Evolutionary conservation across 2,797 vertebrate genomes (phyloP), one percentile per base, ranked within the genome.

Genomic region (Sphaeramia orbicularis): DNA sequence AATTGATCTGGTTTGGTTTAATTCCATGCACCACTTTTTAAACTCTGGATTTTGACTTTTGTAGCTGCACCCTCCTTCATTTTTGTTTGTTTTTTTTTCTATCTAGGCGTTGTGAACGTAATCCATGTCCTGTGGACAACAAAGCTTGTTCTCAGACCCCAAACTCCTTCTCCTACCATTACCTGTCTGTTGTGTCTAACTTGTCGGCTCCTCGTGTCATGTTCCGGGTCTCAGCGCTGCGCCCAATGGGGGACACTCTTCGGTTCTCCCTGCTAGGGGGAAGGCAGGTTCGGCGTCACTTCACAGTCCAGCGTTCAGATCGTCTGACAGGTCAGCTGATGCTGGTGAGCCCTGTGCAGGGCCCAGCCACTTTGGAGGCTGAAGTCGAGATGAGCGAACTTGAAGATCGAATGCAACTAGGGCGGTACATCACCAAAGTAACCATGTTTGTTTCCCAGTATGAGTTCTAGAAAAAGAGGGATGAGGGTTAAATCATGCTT

Each of bases 311-410:
- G 72, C 94, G 95, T 18, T 95, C 95, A 0, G 92, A 93, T 87
- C 88, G 89, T 38, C 91, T 94, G 82, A 95, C 91, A 0, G 96
- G 95, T 12, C 94, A 97, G 83, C 91, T 98, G 85, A 89, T 97
- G 86, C 92, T 97, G 73, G 91, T 91, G 65, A 93, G 81, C 60
- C 92, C 94, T 0, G 84, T 95, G n/a, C 88, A 63, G 0, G 96
- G 96, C 12, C 95, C 96, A 0, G 83, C 87, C 38, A 91, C 85
- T 0, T 80, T 98, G 80, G 93, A 96, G 71, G 94, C 94, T 1
- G 95, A 97, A 43, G 90, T 97, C 86, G 96, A 97, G 89, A 97
- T 97, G 96, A 96, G 84, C 0, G 95, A 97, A 77, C 89, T 96
- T 84, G 94, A 96, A 74, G 90, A 21, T 48, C 90, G 92, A 52